phyloP scores from a whole-genome alignment of 2,888 invertebrate genomes.

The Vanessa cardui region DNA sequence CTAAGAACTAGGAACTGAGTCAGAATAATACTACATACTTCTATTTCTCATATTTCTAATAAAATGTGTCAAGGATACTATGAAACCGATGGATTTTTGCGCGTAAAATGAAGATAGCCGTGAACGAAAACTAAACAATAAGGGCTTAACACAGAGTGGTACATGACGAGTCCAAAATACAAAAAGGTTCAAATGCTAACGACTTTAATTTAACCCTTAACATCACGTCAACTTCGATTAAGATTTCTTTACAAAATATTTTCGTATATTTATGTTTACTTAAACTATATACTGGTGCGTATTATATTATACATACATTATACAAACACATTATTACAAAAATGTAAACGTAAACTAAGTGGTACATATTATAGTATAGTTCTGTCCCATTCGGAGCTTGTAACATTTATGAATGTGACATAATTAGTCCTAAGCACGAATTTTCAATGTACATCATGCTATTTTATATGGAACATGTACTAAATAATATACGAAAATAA shows the following conservation, averaged over 20 bases:
- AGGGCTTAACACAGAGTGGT: conserved; percentile 52
- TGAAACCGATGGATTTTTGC: conserved; percentile 30
- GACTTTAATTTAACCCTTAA: not conserved
- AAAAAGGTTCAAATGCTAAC: not conserved
- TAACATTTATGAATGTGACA: not conserved
- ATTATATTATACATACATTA: no score
- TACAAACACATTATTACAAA: not conserved
- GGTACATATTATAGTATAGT: not conserved
- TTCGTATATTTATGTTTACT: no score
- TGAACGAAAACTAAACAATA: conserved; percentile 51
- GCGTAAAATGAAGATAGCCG: conserved; percentile 25
- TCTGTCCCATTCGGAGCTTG: not conserved
- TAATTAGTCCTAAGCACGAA: conserved; percentile 5
- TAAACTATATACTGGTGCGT: no score
- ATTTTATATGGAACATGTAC: not conserved
- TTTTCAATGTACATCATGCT: not conserved
- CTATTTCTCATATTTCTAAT: not conserved
- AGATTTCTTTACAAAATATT: not conserved
- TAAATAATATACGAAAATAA: no score
- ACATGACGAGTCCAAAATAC: conserved; percentile 40
- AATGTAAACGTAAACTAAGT: not conserved
- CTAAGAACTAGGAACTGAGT: not conserved
- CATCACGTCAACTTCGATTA: not conserved
- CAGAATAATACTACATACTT: not conserved
- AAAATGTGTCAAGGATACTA: conserved; percentile 61